These are phyloP conservation scores for Girardia tigrina DNA, from an alignment of 2,888 invertebrate genomes.

Conservation along the genomic window DNA sequence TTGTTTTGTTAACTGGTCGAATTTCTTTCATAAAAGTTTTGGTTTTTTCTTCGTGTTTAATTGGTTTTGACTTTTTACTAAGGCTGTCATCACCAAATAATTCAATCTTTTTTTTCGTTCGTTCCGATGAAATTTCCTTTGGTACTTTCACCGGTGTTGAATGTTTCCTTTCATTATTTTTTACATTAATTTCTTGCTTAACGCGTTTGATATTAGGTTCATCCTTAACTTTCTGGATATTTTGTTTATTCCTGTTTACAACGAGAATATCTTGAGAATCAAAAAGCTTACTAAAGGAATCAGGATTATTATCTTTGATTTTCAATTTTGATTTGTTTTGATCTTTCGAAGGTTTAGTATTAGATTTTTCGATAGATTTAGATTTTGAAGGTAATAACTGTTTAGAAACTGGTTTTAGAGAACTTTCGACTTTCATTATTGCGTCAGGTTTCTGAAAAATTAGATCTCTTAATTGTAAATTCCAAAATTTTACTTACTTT, in stretches of 20 bases:
- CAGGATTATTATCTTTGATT: constrained; percentile 19
- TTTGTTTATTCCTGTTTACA: background rate
- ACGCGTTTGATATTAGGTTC: background rate
- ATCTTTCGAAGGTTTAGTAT: background rate
- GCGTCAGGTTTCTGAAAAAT: background rate
- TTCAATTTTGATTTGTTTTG: background rate
- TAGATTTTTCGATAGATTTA: background rate
- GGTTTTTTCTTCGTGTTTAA: background rate
- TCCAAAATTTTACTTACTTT: too few species aligned
- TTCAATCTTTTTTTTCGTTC: background rate
- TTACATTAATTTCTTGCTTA: constrained; percentile 1
- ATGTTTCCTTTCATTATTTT: background rate
- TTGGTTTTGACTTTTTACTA: background rate
- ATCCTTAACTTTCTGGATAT: background rate
- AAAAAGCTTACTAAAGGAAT: constrained; percentile 2
- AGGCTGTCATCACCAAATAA: background rate
- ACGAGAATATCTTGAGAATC: background rate
- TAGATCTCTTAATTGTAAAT: too few species aligned
- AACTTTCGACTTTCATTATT: background rate
- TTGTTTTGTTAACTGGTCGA: background rate
- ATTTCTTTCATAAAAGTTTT: background rate
- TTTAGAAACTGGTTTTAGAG: background rate
- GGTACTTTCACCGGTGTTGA: background rate
- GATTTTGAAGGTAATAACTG: background rate
- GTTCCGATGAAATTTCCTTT: background rate